phyloP scores from a whole-genome alignment of 2,888 invertebrate genomes.

The Folsomia candida region DNA sequence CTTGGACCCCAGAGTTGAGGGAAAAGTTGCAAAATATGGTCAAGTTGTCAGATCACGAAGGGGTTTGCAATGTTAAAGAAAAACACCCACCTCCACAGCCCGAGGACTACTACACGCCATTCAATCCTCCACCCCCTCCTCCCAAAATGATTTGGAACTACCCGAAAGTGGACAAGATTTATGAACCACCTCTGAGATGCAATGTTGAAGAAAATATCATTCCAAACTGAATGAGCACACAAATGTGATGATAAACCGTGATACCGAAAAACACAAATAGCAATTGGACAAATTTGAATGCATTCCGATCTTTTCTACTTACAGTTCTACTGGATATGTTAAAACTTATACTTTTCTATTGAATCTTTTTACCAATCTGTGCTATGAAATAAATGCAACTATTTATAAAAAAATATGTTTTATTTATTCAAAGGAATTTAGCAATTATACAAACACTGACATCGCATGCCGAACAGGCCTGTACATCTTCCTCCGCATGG shows the following conservation, averaged over 20 bases:
- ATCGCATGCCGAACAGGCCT: constrained; percentile 17
- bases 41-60: constrained; percentile 25
- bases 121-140: constrained; percentile 6
- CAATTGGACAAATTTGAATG: neutral
- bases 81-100: constrained; percentile 17
- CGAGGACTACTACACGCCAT: neutral
- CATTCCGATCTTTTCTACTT: neutral
- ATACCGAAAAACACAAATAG: neutral
- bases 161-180: constrained; percentile 26
- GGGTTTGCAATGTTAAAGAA: constrained; percentile 26
- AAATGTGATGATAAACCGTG: neutral
- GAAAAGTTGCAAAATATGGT: constrained; percentile 26
- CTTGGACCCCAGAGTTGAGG: constrained; percentile 37
- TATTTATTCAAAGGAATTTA: neutral
- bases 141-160: constrained; percentile 22
- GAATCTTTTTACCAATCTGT: constrained; percentile 10
- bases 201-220: constrained; percentile 23
- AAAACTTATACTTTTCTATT: neutral
- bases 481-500: constrained; percentile 30
- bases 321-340: constrained; percentile 19
- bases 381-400: neutral
- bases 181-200: constrained; percentile 26
- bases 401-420: neutral
- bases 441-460: constrained; percentile 31
- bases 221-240: constrained; percentile 1